Evolutionary conservation across 2,797 vertebrate genomes (phyloP).

Genomic region (Poeciliopsis turneri): DNA sequence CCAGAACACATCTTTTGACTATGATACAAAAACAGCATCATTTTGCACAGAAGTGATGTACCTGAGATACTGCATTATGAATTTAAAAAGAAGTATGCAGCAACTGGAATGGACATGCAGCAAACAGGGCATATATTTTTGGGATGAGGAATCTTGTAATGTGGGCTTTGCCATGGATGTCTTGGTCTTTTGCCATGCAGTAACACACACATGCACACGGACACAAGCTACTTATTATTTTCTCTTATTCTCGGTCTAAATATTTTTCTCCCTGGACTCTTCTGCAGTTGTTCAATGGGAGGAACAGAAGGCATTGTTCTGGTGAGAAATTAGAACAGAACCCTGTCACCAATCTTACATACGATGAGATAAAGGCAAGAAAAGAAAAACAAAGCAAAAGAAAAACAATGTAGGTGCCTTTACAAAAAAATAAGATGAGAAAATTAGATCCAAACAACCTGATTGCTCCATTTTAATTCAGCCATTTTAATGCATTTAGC

Average conservation of each 20-base stretch:
- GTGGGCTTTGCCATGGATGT: neutral
- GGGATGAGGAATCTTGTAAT: neutral
- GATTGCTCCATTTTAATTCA: neutral
- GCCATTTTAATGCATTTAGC: neutral
- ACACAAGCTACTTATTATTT: neutral
- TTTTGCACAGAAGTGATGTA: neutral
- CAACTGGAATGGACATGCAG: neutral
- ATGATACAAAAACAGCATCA: rapidly evolving
- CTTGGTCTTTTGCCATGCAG: neutral
- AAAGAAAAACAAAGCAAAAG: neutral
- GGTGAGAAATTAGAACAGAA: neutral
- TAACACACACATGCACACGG: neutral
- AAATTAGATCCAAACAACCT: neutral
- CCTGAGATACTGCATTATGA: neutral
- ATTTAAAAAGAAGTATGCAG: neutral
- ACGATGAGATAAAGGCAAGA: neutral
- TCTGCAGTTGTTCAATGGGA: neutral
- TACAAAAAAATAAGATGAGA: neutral
- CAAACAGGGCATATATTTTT: neutral
- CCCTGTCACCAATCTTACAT: neutral
- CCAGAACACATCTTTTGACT: neutral
- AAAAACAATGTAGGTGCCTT: neutral
- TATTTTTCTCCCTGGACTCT: neutral
- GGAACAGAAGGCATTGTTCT: neutral
- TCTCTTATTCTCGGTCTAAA: neutral